These are phyloP conservation scores for Drosophila murphyi DNA, from an alignment of 1,140 invertebrate genomes.

Conservation along the genomic window DNA sequence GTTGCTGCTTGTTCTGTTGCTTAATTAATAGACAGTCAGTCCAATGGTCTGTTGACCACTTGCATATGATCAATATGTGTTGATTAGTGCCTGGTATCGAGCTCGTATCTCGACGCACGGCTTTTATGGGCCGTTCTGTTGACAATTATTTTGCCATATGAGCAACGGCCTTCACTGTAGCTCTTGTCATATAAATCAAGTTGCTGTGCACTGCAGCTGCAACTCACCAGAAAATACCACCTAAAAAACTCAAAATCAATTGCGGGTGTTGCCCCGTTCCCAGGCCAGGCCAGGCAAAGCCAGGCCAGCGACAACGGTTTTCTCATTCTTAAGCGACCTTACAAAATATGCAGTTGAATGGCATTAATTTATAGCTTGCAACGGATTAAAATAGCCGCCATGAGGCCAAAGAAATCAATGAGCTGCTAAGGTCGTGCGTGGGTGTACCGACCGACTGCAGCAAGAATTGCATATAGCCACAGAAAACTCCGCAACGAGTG, in stretches of 20 bases:
- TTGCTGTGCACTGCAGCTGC: slow-evolving; percentile 47
- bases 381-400: slow-evolving; percentile 59
- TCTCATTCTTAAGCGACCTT: slow-evolving; percentile 61
- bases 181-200: slow-evolving; percentile 75
- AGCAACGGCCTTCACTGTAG: slow-evolving; percentile 71
- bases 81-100: slow-evolving; percentile 59
- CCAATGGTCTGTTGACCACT: slow-evolving; percentile 58
- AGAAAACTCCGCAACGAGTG: slow-evolving; percentile 1
- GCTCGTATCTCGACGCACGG: slow-evolving; percentile 63
- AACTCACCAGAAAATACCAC: slow-evolving; percentile 35
- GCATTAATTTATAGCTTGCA: slow-evolving; percentile 62
- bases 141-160: slow-evolving; percentile 78
- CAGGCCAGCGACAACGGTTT: slow-evolving; percentile 56
- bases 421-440: slow-evolving; percentile 69
- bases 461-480: slow-evolving; percentile 6
- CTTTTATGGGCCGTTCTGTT: slow-evolving; percentile 66
- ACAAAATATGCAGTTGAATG: slow-evolving; percentile 72
- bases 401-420: slow-evolving; percentile 42
- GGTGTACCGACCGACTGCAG: slow-evolving; percentile 49
- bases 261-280: slow-evolving; percentile 68
- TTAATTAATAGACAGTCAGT: slow-evolving; percentile 77
- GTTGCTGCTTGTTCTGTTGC: slow-evolving; percentile 48
- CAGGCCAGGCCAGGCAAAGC: slow-evolving; percentile 30
- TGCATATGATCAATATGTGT: slow-evolving; percentile 81
- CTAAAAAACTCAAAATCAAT: slow-evolving; percentile 41